Base-by-base conservation (phyloP, 1,140 invertebrate species). In the Anastrepha obliqua region DNA sequence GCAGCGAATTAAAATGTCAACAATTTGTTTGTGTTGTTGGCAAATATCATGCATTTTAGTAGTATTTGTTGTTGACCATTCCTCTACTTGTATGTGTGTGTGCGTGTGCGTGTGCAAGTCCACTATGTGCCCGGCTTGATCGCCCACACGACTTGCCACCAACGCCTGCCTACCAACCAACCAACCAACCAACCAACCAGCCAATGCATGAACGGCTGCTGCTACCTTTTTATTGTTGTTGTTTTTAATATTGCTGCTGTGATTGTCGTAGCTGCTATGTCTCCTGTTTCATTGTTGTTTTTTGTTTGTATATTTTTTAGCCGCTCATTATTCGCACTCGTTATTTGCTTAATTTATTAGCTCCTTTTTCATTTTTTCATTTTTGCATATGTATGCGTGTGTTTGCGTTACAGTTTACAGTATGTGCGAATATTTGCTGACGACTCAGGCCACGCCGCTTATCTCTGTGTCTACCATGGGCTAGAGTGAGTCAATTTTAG, bases 21-120 rank as follows among this genome's bases (percentile, higher is more conserved):
- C 64, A 67, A 67, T 67, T 39, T 67, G 64, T 42, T 67, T 67
- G 64, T 67, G 11, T 67, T 67, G 29, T 67, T 67, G 64, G 64
- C 64, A 67, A 67, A 42, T 67, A 67, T 67, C 64, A 11, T 67
- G 64, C 64, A 42, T 67, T 67, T 67, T 15, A 67, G 64, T 20
- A 29, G 13, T 67, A 39, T 67, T 67, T 67, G 64, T 67, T 67
- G 64, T 3, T 67, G 51, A 55, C 51, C 51, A 39, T 67, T 67
- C 8, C 8, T 67, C 5, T 8, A 39, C 20, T 8, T 64, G 62
- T 64, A 62, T n/a, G 6, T 62, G 15, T 64, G 3, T 64, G 62
- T 64, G 20, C 5, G 62, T 11, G 11, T 60, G 59, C 11, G n/a
- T 64, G 62, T 29, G 29, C 1, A 29, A 29, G 29, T 64, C 62